These are phyloP conservation scores for Mythimna vitellina DNA, from an alignment of 2,888 invertebrate genomes.

Conservation along the genomic window DNA sequence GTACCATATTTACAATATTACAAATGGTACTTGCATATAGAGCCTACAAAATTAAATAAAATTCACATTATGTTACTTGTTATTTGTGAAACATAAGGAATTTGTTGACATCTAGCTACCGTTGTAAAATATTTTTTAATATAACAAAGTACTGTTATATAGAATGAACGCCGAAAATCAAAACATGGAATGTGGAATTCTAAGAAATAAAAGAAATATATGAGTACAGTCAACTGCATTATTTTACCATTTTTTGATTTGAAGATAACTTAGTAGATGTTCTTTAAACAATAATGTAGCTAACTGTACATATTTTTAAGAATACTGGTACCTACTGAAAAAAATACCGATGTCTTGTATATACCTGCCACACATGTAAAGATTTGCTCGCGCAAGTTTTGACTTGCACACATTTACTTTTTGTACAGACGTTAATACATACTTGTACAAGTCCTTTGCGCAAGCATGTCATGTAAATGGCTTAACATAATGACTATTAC, in stretches of 20 bases:
- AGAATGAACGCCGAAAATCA: background rate
- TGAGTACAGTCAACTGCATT: background rate
- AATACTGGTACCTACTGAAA: background rate
- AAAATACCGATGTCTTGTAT: background rate
- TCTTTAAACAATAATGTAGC: background rate
- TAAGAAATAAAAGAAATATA: conserved; percentile 1
- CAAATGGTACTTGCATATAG: conserved; percentile 1
- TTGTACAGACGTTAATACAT: background rate
- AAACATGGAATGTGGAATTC: background rate
- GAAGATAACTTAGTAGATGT: background rate
- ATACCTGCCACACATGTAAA: background rate
- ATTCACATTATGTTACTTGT: too few species aligned
- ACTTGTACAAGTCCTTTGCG: background rate
- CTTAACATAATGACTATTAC: background rate
- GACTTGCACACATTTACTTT: background rate
- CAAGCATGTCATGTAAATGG: background rate
- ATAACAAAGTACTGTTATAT: background rate
- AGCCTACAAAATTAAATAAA: conserved; percentile 5
- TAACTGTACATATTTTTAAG: background rate
- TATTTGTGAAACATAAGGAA: background rate
- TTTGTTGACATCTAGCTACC: conserved; percentile 35
- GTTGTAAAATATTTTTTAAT: background rate
- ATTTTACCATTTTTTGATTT: background rate
- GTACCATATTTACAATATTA: background rate
- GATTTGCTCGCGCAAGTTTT: background rate